Evolutionary conservation across 1,140 invertebrate genomes (phyloP).

Genomic region (Trichomalopsis sarcophagae): DNA sequence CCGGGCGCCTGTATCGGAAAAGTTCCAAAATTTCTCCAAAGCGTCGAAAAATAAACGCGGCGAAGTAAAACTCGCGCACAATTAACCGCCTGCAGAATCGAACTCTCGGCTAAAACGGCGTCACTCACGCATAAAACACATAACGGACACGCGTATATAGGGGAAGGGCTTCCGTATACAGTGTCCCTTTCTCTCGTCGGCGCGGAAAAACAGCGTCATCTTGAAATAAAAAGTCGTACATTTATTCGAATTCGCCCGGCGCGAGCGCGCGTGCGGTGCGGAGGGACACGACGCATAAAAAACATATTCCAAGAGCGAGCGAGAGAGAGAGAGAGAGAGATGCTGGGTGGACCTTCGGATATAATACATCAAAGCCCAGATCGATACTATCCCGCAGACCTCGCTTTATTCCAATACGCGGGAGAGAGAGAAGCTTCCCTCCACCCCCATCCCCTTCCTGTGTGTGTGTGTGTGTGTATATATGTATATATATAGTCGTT

Average conservation of each 20-base stretch:
- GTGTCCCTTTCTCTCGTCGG: neutral
- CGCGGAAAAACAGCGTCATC: conserved; percentile 58
- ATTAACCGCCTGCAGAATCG: neutral
- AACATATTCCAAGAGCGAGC: conserved; percentile 70
- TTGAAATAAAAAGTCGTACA: conserved; percentile 66
- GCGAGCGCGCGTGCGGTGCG: conserved; percentile 8
- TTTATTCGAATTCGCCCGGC: conserved; percentile 59
- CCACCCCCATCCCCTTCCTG: conserved; percentile 17
- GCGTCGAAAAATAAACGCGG: too few relatives aligned
- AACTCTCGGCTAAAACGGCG: neutral
- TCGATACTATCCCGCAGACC: conserved; percentile 72
- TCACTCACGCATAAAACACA: neutral
- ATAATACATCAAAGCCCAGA: conserved; percentile 73
- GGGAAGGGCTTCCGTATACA: neutral
- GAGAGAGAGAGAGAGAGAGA: conserved; percentile 56
- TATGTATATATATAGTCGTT: neutral
- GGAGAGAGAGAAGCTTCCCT: conserved; percentile 53
- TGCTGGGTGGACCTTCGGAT: conserved; percentile 68
- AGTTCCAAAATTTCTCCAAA: too few relatives aligned
- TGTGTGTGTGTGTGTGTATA: neutral
- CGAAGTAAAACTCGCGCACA: neutral
- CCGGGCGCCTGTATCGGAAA: too few relatives aligned
- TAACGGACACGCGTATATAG: neutral
- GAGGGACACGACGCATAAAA: conserved; percentile 66
- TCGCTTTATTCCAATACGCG: conserved; percentile 67